Conservation (phyloP, 2,888 invertebrate genomes). For the Bellardia bayeri region DNA sequence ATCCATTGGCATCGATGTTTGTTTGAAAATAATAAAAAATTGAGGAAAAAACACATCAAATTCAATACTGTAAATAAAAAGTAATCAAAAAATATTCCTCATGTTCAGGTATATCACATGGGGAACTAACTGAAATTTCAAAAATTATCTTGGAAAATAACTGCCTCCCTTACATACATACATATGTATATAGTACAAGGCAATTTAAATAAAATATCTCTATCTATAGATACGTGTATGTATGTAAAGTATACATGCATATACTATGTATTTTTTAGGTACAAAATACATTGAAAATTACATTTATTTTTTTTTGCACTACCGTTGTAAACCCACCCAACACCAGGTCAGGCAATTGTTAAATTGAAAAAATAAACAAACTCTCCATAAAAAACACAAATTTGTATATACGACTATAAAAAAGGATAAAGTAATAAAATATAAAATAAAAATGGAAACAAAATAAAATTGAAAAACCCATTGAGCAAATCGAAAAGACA, state of each 20-base stretch:
- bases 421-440: slow-evolving; percentile 63
- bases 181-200: too few relatives aligned
- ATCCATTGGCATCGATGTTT: slow-evolving; percentile 48
- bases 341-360: slow-evolving; percentile 36
- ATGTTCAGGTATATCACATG: too few relatives aligned
- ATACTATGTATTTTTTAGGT: slow-evolving; percentile 13
- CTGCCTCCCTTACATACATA: neutral
- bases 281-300: slow-evolving; percentile 49
- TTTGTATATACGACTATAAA: slow-evolving; percentile 42
- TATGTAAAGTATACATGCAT: neutral
- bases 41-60: neutral
- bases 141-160: neutral
- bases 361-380: slow-evolving; percentile 58
- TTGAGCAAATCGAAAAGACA: slow-evolving; percentile 26
- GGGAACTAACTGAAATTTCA: neutral
- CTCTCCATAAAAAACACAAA: slow-evolving; percentile 47
- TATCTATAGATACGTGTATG: neutral
- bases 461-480: slow-evolving; percentile 30
- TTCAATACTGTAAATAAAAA: slow-evolving; percentile 55
- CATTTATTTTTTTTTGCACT: slow-evolving; percentile 22
- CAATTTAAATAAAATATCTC: slow-evolving; percentile 52
- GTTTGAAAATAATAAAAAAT: slow-evolving; percentile 1
- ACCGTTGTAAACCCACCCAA: neutral
- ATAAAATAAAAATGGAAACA: slow-evolving; percentile 34
- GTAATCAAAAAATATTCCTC: neutral